Evolutionary conservation across 2,797 vertebrate species (phyloP).

Genomic region (Ibycter americanus): DNA sequence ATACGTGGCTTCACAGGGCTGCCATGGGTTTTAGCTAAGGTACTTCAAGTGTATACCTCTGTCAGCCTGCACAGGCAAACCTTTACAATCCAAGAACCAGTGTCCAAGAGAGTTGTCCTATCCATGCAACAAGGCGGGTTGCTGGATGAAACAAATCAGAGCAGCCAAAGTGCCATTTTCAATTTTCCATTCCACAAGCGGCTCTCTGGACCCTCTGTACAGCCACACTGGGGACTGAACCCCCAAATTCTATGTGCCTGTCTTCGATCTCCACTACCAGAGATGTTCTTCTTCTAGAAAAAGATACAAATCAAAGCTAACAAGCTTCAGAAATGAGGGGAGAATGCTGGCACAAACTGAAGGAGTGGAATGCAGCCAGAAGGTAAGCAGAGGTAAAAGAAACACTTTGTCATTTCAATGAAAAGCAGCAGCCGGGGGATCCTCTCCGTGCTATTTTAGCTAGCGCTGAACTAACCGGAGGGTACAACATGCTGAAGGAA

Average conservation of each 20-base stretch:
- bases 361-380: not conserved
- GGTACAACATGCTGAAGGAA: not conserved
- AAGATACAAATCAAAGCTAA: not conserved
- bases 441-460: not conserved
- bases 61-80: not conserved
- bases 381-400: not conserved
- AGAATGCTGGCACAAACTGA: not conserved
- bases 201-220: not conserved
- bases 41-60: not conserved
- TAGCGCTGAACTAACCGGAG: not conserved
- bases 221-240: not conserved
- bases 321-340: not conserved
- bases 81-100: not conserved
- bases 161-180: not conserved
- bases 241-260: not conserved
- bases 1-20: not conserved
- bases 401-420: not conserved
- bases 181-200: not conserved
- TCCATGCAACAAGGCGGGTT: not conserved
- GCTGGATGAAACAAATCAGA: not conserved
- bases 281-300: not conserved
- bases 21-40: not conserved
- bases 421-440: not conserved
- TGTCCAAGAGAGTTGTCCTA: not conserved
- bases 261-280: not conserved